These are phyloP conservation scores for Zonitis immaculata DNA, from an alignment of 2,888 invertebrate genomes.

Conservation along the genomic window DNA sequence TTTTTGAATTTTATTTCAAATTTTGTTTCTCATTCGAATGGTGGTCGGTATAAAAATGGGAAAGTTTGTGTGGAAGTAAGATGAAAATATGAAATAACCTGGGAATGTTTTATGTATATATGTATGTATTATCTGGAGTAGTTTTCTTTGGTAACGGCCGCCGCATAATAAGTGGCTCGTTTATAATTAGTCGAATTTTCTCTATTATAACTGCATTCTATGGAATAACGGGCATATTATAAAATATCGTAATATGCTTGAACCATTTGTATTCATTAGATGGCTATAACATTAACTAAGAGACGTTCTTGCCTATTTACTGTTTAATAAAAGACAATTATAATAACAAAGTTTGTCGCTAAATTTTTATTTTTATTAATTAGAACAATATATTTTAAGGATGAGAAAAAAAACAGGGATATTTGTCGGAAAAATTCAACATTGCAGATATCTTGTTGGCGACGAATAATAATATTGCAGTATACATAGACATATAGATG, in stretches of 20 bases:
- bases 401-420: background rate
- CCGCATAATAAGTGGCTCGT: conserved; percentile 1
- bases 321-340: conserved; percentile 24
- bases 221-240: conserved; percentile 18
- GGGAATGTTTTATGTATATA: too few relatives aligned
- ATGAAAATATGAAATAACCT: background rate
- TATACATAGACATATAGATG: background rate
- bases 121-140: conserved; percentile 6
- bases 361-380: conserved; percentile 13
- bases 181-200: conserved; percentile 17
- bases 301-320: conserved; percentile 24
- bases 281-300: conserved; percentile 24
- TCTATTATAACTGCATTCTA: conserved; percentile 9
- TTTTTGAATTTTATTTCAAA: too few relatives aligned
- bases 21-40: too few relatives aligned
- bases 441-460: background rate
- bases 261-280: conserved; percentile 25
- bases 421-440: background rate
- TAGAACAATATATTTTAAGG: background rate
- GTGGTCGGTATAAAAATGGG: background rate
- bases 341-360: too few relatives aligned
- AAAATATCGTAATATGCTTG: conserved; percentile 24
- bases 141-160: background rate
- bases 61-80: background rate
- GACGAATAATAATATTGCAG: background rate